A percentile compares a stretch with the other conserved stretches of the same genome.
These are phyloP conservation scores for Galaxias olidus DNA, from an alignment of 2,797 vertebrate genomes.

Conservation along the genomic window DNA sequence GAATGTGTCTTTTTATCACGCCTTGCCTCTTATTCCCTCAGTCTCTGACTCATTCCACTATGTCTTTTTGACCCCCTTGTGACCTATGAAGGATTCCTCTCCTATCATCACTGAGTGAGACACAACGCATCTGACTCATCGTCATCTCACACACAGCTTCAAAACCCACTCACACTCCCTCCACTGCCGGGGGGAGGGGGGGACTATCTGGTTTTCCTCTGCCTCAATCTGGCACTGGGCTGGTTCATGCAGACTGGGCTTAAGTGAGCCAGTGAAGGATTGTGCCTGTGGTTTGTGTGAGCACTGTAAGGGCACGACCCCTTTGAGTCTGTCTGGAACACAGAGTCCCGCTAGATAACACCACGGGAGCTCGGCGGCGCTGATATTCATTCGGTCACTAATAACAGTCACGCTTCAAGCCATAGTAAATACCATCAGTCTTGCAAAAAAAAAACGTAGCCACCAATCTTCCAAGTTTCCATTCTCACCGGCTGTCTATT, in stretches of 20 bases:
- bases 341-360: slow-evolving; percentile 17
- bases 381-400: slow-evolving; percentile 1
- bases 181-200: slow-evolving; percentile 4
- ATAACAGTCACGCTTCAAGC: slow-evolving; percentile 27
- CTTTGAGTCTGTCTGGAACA: slow-evolving; percentile 34
- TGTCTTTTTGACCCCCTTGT: not conserved
- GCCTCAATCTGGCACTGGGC: slow-evolving; percentile 27
- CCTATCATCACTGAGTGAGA: no score
- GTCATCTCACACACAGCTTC: no score
- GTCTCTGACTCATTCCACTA: not conserved
- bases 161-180: slow-evolving; percentile 16
- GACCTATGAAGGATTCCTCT: not conserved
- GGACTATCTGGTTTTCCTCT: slow-evolving; percentile 22
- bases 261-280: slow-evolving; percentile 32
- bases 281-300: slow-evolving; percentile 35
- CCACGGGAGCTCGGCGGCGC: slow-evolving; percentile 8
- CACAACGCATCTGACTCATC: no score
- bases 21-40: not conserved
- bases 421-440: slow-evolving; percentile 31
- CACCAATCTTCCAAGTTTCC: no score
- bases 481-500: no score
- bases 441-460: slow-evolving; percentile 17
- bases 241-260: slow-evolving; percentile 32
- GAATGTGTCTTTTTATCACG: not conserved
- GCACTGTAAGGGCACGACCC: slow-evolving; percentile 33